A percentile compares a stretch with the other conserved stretches of the same genome.
Evolutionary conservation across 2,113 vertebrate species (phyloP).

Genomic region (Nestor notabilis): DNA sequence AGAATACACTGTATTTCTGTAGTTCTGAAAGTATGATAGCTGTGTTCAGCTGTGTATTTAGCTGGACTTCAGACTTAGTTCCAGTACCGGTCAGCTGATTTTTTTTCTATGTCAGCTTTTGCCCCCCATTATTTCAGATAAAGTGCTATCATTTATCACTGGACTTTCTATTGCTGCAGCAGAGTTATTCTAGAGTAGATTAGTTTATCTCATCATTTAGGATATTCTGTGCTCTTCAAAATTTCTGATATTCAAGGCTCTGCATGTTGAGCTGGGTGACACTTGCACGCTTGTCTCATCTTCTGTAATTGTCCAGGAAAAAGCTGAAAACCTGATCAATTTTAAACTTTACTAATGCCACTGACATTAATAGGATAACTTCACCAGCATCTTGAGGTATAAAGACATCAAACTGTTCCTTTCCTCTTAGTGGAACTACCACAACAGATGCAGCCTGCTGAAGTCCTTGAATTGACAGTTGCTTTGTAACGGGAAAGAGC

Average conservation of each 20-base stretch:
- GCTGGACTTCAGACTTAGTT: background rate
- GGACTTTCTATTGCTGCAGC: background rate
- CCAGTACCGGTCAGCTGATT: background rate
- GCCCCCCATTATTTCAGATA: background rate
- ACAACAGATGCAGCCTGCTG: background rate
- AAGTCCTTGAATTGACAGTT: background rate
- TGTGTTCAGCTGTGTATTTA: background rate
- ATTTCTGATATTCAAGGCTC: background rate
- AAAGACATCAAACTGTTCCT: background rate
- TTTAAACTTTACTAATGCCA: background rate
- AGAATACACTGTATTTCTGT: background rate
- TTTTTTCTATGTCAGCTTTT: background rate
- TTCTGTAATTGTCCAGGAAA: background rate
- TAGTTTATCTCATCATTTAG: slow-evolving; percentile 3
- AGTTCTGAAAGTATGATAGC: background rate
- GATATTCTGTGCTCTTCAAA: background rate
- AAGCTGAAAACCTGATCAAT: background rate
- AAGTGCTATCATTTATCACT: background rate
- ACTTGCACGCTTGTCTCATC: background rate
- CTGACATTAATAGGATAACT: background rate
- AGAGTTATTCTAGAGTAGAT: background rate
- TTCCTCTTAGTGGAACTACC: background rate
- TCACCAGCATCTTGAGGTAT: background rate
- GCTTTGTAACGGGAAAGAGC: background rate
- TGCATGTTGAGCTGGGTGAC: background rate